Conservation (phyloP, 1,140 invertebrate genomes). For the Contarinia nasturtii region DNA sequence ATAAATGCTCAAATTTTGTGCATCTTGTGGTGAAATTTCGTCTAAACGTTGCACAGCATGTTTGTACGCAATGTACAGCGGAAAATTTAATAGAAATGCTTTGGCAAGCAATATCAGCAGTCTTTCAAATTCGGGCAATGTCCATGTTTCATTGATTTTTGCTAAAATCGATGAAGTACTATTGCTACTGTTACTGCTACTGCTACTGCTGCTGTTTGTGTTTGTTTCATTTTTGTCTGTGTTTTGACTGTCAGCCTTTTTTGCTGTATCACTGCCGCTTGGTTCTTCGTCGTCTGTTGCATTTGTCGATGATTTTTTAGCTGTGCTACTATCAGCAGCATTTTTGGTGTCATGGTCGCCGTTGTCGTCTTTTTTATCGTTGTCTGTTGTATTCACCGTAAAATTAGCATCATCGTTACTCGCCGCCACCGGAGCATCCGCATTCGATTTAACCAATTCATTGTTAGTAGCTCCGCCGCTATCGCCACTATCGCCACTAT, state of each 20-base stretch:
- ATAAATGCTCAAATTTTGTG: constrained; percentile 55
- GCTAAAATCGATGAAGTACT: constrained; percentile 2
- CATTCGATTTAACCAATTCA: no score
- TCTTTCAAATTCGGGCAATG: constrained; percentile 54
- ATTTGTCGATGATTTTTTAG: no score
- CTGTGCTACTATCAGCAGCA: no score
- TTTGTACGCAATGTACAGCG: constrained; percentile 81
- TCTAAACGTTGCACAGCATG: constrained; percentile 58
- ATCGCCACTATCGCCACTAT: no score
- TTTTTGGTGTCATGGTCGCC: not conserved
- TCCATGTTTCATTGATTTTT: constrained; percentile 33
- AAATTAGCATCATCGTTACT: constrained; percentile 7
- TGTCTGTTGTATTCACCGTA: not conserved
- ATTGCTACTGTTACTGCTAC: not conserved
- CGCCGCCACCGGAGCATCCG: no score
- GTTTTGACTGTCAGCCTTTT: no score
- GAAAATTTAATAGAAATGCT: constrained; percentile 74
- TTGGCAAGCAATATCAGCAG: constrained; percentile 60
- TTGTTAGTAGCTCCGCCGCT: no score
- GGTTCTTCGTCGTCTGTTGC: no score
- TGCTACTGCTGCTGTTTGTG: not conserved
- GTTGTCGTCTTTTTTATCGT: not conserved
- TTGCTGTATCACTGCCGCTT: no score
- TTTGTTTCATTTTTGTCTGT: not conserved
- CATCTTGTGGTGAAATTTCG: constrained; percentile 58